phyloP scores from a whole-genome alignment of 1,140 invertebrate species.

The Heliothis virescens region DNA sequence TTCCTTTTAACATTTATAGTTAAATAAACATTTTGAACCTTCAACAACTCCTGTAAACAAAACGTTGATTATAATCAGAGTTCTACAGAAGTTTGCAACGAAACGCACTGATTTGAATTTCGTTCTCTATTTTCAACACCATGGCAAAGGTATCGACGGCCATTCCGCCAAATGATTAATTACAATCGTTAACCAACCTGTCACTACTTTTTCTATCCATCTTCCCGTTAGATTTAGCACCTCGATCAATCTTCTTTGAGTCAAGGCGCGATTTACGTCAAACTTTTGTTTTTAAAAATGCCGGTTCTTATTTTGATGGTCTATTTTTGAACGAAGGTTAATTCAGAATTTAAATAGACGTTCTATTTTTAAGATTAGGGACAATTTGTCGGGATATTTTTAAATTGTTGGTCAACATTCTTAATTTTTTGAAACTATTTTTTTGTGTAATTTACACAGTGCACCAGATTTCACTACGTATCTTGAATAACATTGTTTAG shows the following conservation, averaged over 20 bases:
- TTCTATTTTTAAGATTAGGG: conserved; percentile 30
- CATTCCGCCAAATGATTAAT: conserved; percentile 44
- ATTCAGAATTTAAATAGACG: conserved; percentile 26
- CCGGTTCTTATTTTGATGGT: not conserved
- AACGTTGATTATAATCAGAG: too few relatives aligned
- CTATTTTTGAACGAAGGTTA: conserved; percentile 38
- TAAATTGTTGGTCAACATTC: not conserved
- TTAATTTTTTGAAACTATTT: not conserved
- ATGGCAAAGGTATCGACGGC: conserved; percentile 27
- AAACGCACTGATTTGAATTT: conserved; percentile 12
- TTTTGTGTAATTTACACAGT: not conserved
- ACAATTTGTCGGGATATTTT: conserved; percentile 12
- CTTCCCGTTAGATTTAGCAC: conserved; percentile 38
- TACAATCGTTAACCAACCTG: conserved; percentile 45
- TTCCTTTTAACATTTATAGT: not conserved
- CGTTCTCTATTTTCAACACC: conserved; percentile 37
- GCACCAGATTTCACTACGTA: not conserved
- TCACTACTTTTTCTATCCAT: conserved; percentile 36
- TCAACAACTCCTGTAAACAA: conserved; percentile 1
- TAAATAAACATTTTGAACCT: conserved; percentile 26
- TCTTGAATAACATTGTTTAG: not conserved
- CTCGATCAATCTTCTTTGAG: conserved; percentile 20
- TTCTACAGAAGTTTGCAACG: conserved; percentile 30
- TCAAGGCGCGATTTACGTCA: conserved; percentile 31
- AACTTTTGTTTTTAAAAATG: conserved; percentile 36